A percentile compares a stretch with the other conserved stretches of the same genome.
Evolutionary conservation across 2,888 invertebrate species (phyloP).

Genomic region (Nemurella pictetii): DNA sequence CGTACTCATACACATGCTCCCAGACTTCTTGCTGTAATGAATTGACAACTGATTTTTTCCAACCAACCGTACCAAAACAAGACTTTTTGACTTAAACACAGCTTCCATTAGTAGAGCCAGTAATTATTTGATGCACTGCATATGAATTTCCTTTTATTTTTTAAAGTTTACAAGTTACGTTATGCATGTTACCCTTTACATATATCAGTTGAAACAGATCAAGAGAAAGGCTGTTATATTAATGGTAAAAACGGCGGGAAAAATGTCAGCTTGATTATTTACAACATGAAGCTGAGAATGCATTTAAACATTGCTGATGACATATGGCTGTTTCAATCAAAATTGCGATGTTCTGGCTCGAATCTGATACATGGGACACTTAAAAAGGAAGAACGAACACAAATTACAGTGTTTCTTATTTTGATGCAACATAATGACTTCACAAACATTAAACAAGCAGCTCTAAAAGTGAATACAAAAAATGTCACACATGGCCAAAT

Average conservation of each 20-base stretch:
- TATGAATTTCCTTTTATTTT: no score
- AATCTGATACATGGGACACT: not conserved
- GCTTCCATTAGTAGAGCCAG: not conserved
- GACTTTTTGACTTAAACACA: not conserved
- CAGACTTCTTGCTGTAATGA: not conserved
- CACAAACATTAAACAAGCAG: not conserved
- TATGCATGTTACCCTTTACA: not conserved
- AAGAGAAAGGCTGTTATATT: not conserved
- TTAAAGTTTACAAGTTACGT: no score
- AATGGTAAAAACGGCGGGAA: not conserved
- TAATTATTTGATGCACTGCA: not conserved
- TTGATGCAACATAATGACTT: not conserved
- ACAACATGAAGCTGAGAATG: not conserved
- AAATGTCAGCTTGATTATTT: not conserved
- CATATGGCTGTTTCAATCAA: not conserved
- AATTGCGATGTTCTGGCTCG: not conserved
- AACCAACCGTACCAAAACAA: not conserved
- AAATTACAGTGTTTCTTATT: not conserved
- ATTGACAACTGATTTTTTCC: not conserved
- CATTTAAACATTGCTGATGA: not conserved
- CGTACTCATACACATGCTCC: not conserved
- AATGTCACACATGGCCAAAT: not conserved
- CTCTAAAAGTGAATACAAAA: not conserved
- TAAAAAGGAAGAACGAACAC: not conserved
- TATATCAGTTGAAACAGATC: not conserved